Percentiles rank a stretch among this genome's conserved stretches.
These are phyloP conservation scores for Trichosurus vulpecula DNA, from an alignment of 2,797 vertebrate genomes.

Conservation along the genomic window DNA sequence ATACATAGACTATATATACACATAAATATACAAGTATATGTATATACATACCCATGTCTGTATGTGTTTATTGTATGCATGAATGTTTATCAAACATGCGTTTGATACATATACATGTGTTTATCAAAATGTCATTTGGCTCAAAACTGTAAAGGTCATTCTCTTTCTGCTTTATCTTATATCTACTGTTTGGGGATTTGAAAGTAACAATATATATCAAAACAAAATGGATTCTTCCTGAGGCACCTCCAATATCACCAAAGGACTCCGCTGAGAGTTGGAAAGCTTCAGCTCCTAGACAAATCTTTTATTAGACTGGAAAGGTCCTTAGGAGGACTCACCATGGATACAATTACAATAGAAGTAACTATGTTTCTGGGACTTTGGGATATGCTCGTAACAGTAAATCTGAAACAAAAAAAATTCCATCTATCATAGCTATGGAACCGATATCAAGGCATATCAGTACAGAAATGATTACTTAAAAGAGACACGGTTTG, in stretches of 20 bases:
- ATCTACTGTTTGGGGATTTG: neutral
- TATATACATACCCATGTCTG: too few relatives aligned
- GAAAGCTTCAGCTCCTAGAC: neutral
- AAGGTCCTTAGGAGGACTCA: neutral
- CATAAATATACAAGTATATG: too few relatives aligned
- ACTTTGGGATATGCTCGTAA: neutral
- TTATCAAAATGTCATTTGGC: neutral
- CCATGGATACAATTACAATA: neutral
- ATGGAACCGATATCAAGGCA: neutral
- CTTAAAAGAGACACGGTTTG: neutral
- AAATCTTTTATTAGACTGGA: neutral
- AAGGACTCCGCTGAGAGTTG: neutral
- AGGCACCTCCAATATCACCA: neutral
- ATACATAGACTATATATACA: too few relatives aligned
- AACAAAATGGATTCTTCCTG: neutral
- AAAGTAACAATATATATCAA: neutral
- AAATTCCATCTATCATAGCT: neutral
- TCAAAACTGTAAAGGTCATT: neutral
- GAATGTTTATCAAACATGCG: too few relatives aligned
- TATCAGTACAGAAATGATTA: neutral
- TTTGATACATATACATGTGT: too few relatives aligned
- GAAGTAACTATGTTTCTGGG: neutral
- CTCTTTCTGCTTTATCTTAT: neutral
- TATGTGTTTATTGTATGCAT: too few relatives aligned
- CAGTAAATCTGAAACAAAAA: neutral